These are phyloP conservation scores for Corythornis vintsioides DNA, from an alignment of 2,113 vertebrate species.

Conservation along the genomic window DNA sequence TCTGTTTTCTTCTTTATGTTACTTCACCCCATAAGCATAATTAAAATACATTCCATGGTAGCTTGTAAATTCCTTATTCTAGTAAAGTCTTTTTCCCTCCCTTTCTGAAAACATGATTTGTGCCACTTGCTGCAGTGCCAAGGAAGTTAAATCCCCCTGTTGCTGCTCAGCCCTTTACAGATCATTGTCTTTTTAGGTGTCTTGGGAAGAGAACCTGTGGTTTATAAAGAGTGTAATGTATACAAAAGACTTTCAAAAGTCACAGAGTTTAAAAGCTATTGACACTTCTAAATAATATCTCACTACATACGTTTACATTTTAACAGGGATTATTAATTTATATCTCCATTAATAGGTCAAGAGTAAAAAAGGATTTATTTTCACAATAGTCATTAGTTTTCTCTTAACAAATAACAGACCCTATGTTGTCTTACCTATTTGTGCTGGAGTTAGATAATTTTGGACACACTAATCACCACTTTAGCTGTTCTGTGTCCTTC, in stretches of 20 bases:
- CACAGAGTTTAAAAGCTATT: not conserved
- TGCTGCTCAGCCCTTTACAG: not conserved
- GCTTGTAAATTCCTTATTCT: not conserved
- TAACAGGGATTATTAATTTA: not conserved
- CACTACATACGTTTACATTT: not conserved
- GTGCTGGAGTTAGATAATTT: not conserved
- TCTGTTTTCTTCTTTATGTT: not conserved
- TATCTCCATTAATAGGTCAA: not conserved
- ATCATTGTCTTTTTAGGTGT: not conserved
- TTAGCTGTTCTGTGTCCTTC: not conserved
- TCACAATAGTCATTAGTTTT: not conserved
- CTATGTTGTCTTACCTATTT: not conserved
- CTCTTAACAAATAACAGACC: not conserved
- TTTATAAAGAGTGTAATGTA: not conserved
- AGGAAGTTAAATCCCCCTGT: not conserved
- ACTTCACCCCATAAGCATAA: not conserved
- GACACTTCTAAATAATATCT: not conserved
- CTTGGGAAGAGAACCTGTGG: not conserved
- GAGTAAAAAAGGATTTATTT: not conserved
- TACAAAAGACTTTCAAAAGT: not conserved
- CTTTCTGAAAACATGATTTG: not conserved
- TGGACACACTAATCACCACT: not conserved
- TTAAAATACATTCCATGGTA: conserved; percentile 5
- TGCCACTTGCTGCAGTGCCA: not conserved
- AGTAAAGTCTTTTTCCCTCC: not conserved